Base-by-base conservation (phyloP, 2,113 vertebrate species). In the Alligator sinensis region DNA sequence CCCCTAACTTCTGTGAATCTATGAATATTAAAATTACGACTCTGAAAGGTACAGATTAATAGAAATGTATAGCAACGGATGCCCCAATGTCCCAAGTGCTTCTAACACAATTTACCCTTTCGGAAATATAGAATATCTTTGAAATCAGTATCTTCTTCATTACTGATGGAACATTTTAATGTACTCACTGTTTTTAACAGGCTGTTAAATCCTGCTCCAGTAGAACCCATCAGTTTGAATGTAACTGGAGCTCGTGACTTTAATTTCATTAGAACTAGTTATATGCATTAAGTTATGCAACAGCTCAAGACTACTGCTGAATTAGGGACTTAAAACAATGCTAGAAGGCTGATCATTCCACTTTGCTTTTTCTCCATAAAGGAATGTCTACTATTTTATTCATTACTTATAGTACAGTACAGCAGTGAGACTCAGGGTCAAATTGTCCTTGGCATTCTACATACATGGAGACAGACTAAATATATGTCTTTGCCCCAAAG, bases 391-490 rank as follows among this genome's bases (percentile, higher is more conserved):
- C 6, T 13, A 0, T 78, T 72, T 78, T 17, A 62, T 81, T 47
- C 0, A 9, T 77, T 84, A 55, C 0, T 2, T 54, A 1, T 55
- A 12, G 77, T 84, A 3, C 57, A 4, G 54, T 75, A 24, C n/a
- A 22, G 19, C 0, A 0, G 14, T 8, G 15, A 87, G 27, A 70
- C 21, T 27, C 27, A 54, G 59, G 83, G 30, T 55, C 5, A 58
- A 47, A 2, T 5, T 58, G 2, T 77, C 5, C 16, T 77, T 14
- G 5, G 60, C 12, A 2, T 80, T 80, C 61, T 24, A 25, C 47
- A 76, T 60, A 19, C 19, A 47, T 3, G 16, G 21, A 27, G n/a
- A 15, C 16, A 28, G 1, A 34, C 6, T 55, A 60, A 47, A 47
- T 47, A 47, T 47, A 17, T n/a, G 34, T 34, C 64, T 34, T 74